Conservation (phyloP, 2,113 vertebrate genomes). For the Alethe castanea region DNA sequence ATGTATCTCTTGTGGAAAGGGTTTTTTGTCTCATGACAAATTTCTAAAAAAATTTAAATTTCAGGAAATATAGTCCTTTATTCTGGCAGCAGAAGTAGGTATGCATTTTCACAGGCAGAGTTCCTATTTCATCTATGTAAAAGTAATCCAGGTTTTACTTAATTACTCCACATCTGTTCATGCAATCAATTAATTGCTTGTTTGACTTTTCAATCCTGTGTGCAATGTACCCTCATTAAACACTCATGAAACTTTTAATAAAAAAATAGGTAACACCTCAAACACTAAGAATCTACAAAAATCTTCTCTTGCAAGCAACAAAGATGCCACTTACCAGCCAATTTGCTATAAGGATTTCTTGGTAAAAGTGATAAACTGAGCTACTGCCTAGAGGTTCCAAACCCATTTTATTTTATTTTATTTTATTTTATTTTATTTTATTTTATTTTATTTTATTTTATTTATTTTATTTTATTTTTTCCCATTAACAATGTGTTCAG, state of each 20-base stretch:
- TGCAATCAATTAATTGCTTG: not conserved
- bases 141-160: not conserved
- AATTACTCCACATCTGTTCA: not conserved
- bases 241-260: not conserved
- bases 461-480: not conserved
- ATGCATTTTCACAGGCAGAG: not conserved
- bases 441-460: not conserved
- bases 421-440: not conserved
- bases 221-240: fast-evolving
- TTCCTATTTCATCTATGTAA: not conserved
- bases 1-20: not conserved
- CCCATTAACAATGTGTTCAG: not conserved
- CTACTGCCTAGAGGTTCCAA: not conserved
- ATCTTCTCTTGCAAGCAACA: not conserved
- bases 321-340: not conserved
- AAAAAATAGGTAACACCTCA: not conserved
- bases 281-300: not conserved
- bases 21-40: not conserved
- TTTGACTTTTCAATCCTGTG: not conserved
- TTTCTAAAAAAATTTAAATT: not conserved
- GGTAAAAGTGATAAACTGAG: not conserved
- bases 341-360: not conserved
- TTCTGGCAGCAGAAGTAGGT: not conserved
- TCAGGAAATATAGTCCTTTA: not conserved
- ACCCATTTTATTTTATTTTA: not conserved